Percentiles rank a stretch among this genome's conserved stretches.
These are phyloP conservation scores for Adelognathus sp. DNA, from an alignment of 2,888 invertebrate species.

Conservation along the genomic window DNA sequence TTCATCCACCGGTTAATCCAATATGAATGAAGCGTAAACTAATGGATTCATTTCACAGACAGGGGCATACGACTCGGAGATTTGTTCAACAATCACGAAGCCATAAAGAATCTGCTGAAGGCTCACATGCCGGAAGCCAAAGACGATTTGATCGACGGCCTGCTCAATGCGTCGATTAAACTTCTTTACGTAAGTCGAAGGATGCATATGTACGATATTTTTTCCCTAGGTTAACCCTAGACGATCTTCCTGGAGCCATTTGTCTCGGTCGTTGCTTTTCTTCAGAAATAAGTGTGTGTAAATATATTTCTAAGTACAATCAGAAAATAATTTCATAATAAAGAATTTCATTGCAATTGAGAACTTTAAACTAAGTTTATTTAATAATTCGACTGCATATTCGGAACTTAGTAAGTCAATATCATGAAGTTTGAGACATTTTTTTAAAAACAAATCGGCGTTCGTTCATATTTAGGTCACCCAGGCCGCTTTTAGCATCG, in stretches of 20 bases:
- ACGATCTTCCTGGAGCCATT: no score
- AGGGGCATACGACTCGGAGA: constrained; percentile 83
- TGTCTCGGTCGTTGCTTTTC: no score
- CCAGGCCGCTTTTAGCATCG: no score
- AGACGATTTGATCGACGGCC: constrained; percentile 78
- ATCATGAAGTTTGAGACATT: background rate
- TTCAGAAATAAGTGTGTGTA: no score
- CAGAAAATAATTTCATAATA: no score
- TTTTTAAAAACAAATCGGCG: no score
- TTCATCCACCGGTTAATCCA: background rate
- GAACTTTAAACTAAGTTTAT: no score
- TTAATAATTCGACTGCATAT: no score
- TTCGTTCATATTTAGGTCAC: no score
- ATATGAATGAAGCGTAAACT: background rate
- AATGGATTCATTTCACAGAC: constrained; percentile 74
- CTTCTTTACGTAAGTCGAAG: constrained; percentile 83
- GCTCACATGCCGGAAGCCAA: constrained; percentile 78
- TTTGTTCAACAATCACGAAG: constrained; percentile 81
- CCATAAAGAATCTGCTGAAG: constrained; percentile 80
- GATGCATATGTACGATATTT: background rate
- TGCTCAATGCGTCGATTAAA: constrained; percentile 82
- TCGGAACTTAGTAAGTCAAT: no score
- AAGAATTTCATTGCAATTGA: no score
- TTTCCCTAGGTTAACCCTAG: background rate
- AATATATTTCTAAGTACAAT: no score